Evolutionary conservation across 30 jellyfish, hydroid and myxozoan species (phyloP).

Genomic region (Morbakka virulenta): DNA sequence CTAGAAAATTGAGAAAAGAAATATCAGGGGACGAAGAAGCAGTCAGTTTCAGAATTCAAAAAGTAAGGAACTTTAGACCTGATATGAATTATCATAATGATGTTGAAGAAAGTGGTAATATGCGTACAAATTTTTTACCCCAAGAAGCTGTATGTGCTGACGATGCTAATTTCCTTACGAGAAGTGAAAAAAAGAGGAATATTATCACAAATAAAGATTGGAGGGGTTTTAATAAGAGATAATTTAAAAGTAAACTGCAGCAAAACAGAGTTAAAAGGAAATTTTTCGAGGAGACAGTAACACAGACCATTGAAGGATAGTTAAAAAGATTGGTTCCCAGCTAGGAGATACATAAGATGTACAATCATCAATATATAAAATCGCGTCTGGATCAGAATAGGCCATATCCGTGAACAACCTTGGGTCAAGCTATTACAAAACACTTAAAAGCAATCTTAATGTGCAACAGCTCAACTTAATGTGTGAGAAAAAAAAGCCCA

Average conservation of each 20-base stretch:
- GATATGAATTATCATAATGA: not conserved
- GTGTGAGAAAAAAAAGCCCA: no score
- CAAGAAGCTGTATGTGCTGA: constrained; percentile 23
- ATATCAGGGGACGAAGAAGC: no score
- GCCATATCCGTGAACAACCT: constrained; percentile 32
- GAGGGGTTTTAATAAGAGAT: not conserved
- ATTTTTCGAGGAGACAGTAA: constrained; percentile 17
- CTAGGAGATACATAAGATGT: constrained; percentile 8
- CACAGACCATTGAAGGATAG: constrained; percentile 23
- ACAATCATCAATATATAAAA: no score
- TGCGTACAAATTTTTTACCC: not conserved
- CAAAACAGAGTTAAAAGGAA: not conserved
- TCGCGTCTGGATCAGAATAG: constrained; percentile 15
- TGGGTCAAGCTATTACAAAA: constrained; percentile 28
- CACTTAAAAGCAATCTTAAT: no score
- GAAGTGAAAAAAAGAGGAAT: not conserved
- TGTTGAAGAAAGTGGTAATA: not conserved
- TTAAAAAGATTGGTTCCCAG: not conserved
- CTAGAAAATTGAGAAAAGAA: no score
- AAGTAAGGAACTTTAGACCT: constrained; percentile 2
- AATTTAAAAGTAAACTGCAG: constrained; percentile 4
- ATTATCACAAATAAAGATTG: constrained; percentile 13
- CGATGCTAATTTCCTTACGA: constrained; percentile 19
- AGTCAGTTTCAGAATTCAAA: no score
- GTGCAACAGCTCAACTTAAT: constrained; percentile 34